A percentile compares a stretch with the other conserved stretches of the same genome.
These are phyloP conservation scores for Talpa occidentalis DNA, from an alignment of 2,113 vertebrate genomes.

Conservation along the genomic window DNA sequence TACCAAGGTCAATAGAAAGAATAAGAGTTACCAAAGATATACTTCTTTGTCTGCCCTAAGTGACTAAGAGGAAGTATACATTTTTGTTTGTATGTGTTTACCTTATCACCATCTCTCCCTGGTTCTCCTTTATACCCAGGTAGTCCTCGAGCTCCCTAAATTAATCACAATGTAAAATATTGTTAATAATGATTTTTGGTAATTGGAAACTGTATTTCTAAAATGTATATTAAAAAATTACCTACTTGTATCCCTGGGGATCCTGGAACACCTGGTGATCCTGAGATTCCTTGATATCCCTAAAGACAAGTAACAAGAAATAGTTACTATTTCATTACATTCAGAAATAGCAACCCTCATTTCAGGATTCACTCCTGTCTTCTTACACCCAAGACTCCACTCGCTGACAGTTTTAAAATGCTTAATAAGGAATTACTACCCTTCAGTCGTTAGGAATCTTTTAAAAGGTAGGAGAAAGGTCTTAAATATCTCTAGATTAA, in stretches of 20 bases:
- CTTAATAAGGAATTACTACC: not conserved
- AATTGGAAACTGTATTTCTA: slow-evolving; percentile 21
- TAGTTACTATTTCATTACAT: not conserved
- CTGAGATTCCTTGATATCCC: slow-evolving; percentile 92
- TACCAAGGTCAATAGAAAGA: not conserved
- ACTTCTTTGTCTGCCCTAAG: not conserved
- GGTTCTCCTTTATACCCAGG: slow-evolving; percentile 93
- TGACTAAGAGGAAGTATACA: not conserved
- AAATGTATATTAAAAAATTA: slow-evolving; percentile 3
- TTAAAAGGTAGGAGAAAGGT: not conserved
- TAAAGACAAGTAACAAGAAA: slow-evolving; percentile 78
- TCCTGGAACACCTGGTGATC: slow-evolving; percentile 91
- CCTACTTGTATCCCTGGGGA: slow-evolving; percentile 91
- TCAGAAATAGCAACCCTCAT: not conserved
- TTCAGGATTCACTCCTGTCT: not conserved
- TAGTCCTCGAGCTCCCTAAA: slow-evolving; percentile 91
- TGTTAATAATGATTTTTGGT: not conserved
- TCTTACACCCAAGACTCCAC: not conserved
- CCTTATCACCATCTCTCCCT: slow-evolving; percentile 91
- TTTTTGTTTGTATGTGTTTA: slow-evolving; percentile 80
- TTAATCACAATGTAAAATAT: slow-evolving; percentile 69
- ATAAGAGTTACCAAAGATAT: not conserved
- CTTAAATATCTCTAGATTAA: not conserved
- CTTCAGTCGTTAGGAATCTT: not conserved
- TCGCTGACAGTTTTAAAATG: not conserved